phyloP scores from a whole-genome alignment of 1,140 invertebrate species.

The Lepidurus couesii region DNA sequence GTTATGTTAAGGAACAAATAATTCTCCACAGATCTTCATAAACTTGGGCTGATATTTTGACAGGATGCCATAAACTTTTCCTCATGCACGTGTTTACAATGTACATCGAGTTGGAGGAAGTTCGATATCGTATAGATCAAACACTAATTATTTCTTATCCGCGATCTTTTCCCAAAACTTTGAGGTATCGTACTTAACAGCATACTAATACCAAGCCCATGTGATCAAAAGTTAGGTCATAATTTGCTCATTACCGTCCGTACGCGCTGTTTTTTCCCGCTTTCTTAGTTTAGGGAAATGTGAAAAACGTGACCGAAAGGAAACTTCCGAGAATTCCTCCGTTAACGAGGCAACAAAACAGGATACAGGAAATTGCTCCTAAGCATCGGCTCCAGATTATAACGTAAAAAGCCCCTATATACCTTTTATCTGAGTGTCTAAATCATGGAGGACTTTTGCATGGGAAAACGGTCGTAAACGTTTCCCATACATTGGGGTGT shows the following conservation, averaged over 20 bases:
- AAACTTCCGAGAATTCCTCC: background rate
- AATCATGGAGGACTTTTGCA: slow-evolving; percentile 14
- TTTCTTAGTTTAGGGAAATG: background rate
- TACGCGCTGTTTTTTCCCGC: background rate
- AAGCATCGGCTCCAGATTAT: background rate
- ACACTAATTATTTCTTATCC: background rate
- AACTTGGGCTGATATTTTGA: background rate
- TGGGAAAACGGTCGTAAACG: slow-evolving; percentile 4
- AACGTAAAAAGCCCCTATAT: background rate
- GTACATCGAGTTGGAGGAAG: background rate
- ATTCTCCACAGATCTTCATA: background rate
- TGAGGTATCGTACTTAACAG: background rate
- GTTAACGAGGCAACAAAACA: background rate
- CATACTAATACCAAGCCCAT: background rate
- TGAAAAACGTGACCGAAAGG: background rate
- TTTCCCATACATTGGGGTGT: background rate
- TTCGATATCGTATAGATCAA: background rate
- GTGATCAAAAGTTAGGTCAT: background rate
- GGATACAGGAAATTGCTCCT: slow-evolving; percentile 3
- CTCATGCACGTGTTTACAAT: background rate
- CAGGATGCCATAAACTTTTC: background rate
- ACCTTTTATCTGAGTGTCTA: background rate
- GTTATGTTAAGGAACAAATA: too few species aligned
- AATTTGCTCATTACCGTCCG: background rate
- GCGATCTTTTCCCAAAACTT: background rate